Conservation (phyloP, 2,797 vertebrate species). For the Columba guinea region DNA sequence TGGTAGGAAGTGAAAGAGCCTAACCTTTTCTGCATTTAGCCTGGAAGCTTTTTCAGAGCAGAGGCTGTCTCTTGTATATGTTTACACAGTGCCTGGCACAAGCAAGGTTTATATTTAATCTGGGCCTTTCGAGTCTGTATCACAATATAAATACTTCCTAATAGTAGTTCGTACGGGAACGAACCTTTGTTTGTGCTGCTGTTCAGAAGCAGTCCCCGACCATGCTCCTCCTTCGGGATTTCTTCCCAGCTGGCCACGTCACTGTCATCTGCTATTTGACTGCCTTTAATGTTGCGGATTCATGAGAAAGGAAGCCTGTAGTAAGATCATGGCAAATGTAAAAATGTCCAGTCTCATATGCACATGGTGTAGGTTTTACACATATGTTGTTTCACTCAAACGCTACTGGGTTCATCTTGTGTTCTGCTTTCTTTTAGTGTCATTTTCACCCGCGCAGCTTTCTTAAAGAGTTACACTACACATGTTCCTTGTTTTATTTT, state of each 20-base stretch:
- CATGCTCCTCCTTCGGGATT: not conserved
- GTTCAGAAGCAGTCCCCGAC: accelerated
- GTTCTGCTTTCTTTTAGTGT: not conserved
- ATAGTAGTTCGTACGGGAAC: not conserved
- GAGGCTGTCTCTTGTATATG: not conserved
- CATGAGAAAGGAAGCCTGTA: not conserved
- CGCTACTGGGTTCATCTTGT: not conserved
- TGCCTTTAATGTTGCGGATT: not conserved
- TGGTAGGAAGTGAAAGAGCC: conserved; percentile 70
- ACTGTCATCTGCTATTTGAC: not conserved
- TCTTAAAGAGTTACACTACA: not conserved
- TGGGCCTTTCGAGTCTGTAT: not conserved
- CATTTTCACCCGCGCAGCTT: not conserved
- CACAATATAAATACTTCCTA: conserved; percentile 27
- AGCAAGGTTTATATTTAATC: conserved; percentile 16
- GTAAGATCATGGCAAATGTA: not conserved
- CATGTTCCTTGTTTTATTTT: not conserved
- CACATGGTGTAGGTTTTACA: not conserved
- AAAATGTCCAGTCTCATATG: not conserved
- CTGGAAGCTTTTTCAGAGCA: conserved; percentile 10
- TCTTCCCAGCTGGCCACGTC: not conserved
- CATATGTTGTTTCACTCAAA: accelerated
- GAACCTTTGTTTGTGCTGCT: not conserved
- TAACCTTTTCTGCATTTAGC: conserved; percentile 71
- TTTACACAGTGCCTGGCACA: conserved; percentile 24